Evolutionary conservation across 2,888 invertebrate species (phyloP).

Genomic region (Tubulanus polymorphus): DNA sequence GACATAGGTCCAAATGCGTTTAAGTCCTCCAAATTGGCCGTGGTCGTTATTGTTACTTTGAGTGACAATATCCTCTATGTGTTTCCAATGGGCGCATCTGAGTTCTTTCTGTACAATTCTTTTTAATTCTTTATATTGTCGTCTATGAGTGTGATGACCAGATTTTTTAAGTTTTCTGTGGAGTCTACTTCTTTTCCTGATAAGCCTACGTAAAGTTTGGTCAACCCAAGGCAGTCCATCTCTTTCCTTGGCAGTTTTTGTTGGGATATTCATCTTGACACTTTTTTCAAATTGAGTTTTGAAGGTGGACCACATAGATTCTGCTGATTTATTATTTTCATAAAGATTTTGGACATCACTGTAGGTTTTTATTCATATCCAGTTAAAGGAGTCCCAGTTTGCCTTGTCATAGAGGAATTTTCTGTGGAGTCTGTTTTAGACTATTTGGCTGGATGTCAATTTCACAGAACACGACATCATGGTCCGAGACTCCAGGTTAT

Average conservation of each 20-base stretch:
- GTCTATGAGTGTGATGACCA: too few species aligned
- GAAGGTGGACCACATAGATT: background rate
- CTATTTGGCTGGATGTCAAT: slow-evolving; percentile 1
- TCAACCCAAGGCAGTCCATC: too few species aligned
- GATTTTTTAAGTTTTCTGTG: background rate
- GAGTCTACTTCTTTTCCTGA: background rate
- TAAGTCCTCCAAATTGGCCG: too few species aligned
- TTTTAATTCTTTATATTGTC: too few species aligned
- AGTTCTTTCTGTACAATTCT: slow-evolving; percentile 9
- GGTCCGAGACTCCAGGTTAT: slow-evolving; percentile 18
- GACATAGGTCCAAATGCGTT: background rate
- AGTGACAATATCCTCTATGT: slow-evolving; percentile 12
- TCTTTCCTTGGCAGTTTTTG: background rate
- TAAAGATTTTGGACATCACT: too few species aligned
- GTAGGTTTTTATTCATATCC: too few species aligned
- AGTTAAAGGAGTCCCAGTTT: slow-evolving; percentile 12
- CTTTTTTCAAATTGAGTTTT: background rate
- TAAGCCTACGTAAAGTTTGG: too few species aligned
- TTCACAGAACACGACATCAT: slow-evolving; percentile 15
- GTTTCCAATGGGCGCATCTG: slow-evolving; percentile 11
- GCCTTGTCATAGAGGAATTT: slow-evolving; percentile 19
- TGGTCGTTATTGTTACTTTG: too few species aligned
- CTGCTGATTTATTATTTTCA: too few species aligned
- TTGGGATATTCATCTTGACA: background rate
- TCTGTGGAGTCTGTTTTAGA: slow-evolving; percentile 6